Evolutionary conservation across 2,888 invertebrate genomes (phyloP), one percentile per base, ranked within the genome.

Genomic region (Conus canariensis): DNA sequence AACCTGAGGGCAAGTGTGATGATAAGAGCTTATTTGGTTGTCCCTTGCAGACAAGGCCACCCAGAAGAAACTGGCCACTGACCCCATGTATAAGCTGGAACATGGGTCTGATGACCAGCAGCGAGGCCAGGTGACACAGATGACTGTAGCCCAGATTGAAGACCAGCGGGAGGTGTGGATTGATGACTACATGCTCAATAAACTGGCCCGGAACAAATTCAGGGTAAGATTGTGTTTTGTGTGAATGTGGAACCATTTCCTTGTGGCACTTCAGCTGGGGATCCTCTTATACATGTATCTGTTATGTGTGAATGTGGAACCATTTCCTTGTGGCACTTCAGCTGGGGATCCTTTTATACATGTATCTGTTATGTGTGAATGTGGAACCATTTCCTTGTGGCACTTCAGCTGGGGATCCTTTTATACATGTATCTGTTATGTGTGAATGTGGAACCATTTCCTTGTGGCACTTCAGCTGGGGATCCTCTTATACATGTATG

Each of bases 81-180:
- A 99, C 97, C 98, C 99, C 10, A 99, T 99, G 99, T 99, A 98
- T 96, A 98, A 98, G 96, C 97, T 99, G 93, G 99, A 99, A 95
- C 99, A 99, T 96, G 98, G 98, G 88, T 97, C 97, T 0, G 98
- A 98, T 88, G 99, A 99, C 96, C 92, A 94, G 87, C 91, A 93
- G 88, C 95, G 94, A 87, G 93, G 94, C 0, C 93, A 94, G 86
- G 92, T 91, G 1, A 92, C 93, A 3, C 90, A 92, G 60, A 93
- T 94, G 25, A 94, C 91, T 19, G 96, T 99, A 0, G 97, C 98
- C 16, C 97, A 97, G 93, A 97, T 99, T 7, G 98, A 98, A 93
- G 97, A 98, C 58, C 93, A 94, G 91, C 98, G 98, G 94, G 98
- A 98, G 94, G 97, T 97, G 0, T 98, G 98, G 98, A 98, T 98